Percentiles rank a stretch among this genome's conserved stretches.
Evolutionary conservation across 1,140 invertebrate genomes (phyloP).

Genomic region (Bombus ignitus): DNA sequence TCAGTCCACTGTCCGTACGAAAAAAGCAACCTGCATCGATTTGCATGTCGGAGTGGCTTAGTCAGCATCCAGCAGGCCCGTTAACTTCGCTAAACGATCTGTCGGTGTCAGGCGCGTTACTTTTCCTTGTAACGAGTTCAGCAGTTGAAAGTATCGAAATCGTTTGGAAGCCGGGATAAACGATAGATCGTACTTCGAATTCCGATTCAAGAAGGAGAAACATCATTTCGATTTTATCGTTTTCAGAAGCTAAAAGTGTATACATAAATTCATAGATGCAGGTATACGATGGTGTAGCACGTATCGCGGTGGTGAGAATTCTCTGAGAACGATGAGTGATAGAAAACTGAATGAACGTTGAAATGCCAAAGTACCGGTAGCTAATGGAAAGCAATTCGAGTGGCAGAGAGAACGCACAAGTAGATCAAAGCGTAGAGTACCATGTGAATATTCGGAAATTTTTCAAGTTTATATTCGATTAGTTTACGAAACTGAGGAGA

Average conservation of each 20-base stretch:
- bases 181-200: not conserved
- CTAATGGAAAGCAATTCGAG: not conserved
- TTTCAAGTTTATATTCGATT: not conserved
- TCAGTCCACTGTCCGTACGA: slow-evolving; percentile 19
- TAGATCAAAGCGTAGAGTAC: not conserved
- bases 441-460: not conserved
- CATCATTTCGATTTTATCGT: not conserved
- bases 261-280: not conserved
- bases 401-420: not conserved
- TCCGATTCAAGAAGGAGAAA: not conserved
- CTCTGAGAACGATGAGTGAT: not conserved
- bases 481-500: too few species aligned
- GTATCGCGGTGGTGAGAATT: not conserved
- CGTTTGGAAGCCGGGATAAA: not conserved
- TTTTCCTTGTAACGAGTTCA: slow-evolving; percentile 66
- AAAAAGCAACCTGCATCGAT: slow-evolving; percentile 61
- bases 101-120: slow-evolving; percentile 56
- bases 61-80: slow-evolving; percentile 63
- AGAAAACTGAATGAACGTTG: not conserved
- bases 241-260: not conserved
- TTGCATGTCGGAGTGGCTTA: slow-evolving; percentile 76
- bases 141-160: slow-evolving; percentile 28
- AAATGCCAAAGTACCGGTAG: not conserved
- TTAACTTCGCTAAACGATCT: slow-evolving; percentile 64
- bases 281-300: not conserved